Evolutionary conservation across 2,888 invertebrate species (phyloP), one percentile per base, ranked within the genome.

Genomic region (Lasioglossum malachurum): DNA sequence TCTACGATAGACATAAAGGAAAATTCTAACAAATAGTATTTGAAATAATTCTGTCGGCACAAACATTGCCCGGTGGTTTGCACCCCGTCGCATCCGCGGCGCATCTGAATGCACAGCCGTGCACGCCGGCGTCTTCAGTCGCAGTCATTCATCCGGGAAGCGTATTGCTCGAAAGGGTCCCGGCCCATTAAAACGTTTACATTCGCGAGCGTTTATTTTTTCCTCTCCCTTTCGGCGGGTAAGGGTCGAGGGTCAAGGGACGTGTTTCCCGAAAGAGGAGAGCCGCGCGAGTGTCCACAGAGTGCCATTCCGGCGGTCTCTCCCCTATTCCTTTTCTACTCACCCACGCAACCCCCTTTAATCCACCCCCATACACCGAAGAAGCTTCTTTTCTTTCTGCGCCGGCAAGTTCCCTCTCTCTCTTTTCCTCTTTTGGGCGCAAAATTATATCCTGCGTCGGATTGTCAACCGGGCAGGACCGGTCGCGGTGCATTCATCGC

Each of bases 121-220:
- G 81, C 78, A 49, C 72, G 72, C 75, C 44, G 67, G 74, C 53
- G 85, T 75, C 71, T 75, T 78, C 81, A 57, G 78, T 82, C 83
- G 89, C 78, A 77, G 71, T 74, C 87, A 89, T 90, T 84, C 85
- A 85, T 79, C 82, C 67, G 60, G 53, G 41, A 82, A 82, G 79
- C 75, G 84, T 83, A 89, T 90, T 88, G 87, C 86, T 92, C 83
- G 84, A 92, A 92, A 92, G 89, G 91, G 85, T 90, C 86, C 89
- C 89, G 73, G 76, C 84, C 92, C 92, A 93, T 93, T 93, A 93
- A 93, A 93, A 93, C 91, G 92, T 92, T 89, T 90, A 90, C 87
- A 93, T 92, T 93, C 92, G 89, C 83, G 76, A 87, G 84, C 78
- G 38, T 71, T 41, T 88, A 79, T 80, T 86, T 86, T 83, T 78